Base-by-base conservation (phyloP, 2,113 vertebrate genomes). In the Paralichthys olivaceus region DNA sequence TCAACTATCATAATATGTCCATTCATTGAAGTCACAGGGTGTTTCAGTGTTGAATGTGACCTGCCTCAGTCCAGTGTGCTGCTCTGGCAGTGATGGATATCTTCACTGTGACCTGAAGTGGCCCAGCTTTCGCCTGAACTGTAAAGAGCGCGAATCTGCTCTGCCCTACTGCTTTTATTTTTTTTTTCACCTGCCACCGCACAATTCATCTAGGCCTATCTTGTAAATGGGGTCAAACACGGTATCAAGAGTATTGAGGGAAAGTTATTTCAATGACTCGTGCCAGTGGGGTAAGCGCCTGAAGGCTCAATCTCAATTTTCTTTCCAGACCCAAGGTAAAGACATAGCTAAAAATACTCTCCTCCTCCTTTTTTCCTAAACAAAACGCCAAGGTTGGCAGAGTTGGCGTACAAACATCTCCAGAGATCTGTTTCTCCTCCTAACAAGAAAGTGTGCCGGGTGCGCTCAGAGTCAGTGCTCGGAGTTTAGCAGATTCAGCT, bases 221-320 rank as follows among this genome's bases (percentile, higher is more conserved):
- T 76, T 66, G 12, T 90, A 89, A 94, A 92, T 34, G 86, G 77
- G 91, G 91, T 91, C 90, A 92, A 90, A 86, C 74, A 47, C 20
- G 65, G 75, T 87, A 89, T 87, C 90, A 71, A 70, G 93, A 92
- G 91, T 72, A 90, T 89, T 49, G 25, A 55, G 57, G 80, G 84
- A 93, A 93, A 92, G 89, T 91, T 92, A 91, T 94, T 93, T 89
- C 88, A 93, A 86, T 91, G 89, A 91, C 92, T 90, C n/a, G 81
- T 73, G 75, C 77, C 43, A 54, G 67, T 23, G 0, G 53, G n/a
- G 78, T 79, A 85, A 93, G 85, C 5, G 88, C 92, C 84, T 13
- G 14, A 85, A 88, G 92, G 80, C 83, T 75, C 51, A 76, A 53
- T 88, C 89, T 92, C 85, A 63, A 89, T 92, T 77, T 64, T n/a